Evolutionary conservation across 2,797 vertebrate genomes (phyloP).

Genomic region (Ceryle rudis): DNA sequence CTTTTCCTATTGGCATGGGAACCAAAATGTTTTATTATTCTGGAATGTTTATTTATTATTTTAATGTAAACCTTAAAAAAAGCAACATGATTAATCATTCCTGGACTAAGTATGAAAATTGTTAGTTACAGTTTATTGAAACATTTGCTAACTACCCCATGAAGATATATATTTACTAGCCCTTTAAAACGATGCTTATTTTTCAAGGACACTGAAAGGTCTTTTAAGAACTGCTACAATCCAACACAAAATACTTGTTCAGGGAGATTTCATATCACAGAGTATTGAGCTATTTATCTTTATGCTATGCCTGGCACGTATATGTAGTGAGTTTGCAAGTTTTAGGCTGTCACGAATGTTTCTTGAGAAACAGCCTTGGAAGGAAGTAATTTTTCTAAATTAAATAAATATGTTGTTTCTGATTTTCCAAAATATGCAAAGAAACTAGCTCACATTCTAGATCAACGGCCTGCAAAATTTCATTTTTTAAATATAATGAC

Average conservation of each 20-base stretch:
- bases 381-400: conserved; percentile 51
- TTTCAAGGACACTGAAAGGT: conserved; percentile 24
- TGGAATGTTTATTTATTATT: neutral
- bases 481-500: conserved; percentile 42
- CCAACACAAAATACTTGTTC: neutral
- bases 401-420: conserved; percentile 49
- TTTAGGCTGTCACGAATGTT: conserved; percentile 2
- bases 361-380: conserved; percentile 32
- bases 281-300: neutral
- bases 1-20: neutral
- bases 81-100: neutral
- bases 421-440: conserved; percentile 45
- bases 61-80: neutral
- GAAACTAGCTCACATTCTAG: conserved; percentile 27
- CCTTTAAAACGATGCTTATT: conserved; percentile 24
- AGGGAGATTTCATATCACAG: neutral
- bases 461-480: conserved; percentile 59
- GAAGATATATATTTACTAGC: neutral
- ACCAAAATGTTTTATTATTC: neutral
- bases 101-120: neutral
- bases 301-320: neutral
- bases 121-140: neutral
- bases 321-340: neutral
- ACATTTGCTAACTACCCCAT: neutral
- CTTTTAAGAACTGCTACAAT: neutral